Evolutionary conservation across 2,113 vertebrate genomes (phyloP).

Genomic region (Addax nasomaculatus): DNA sequence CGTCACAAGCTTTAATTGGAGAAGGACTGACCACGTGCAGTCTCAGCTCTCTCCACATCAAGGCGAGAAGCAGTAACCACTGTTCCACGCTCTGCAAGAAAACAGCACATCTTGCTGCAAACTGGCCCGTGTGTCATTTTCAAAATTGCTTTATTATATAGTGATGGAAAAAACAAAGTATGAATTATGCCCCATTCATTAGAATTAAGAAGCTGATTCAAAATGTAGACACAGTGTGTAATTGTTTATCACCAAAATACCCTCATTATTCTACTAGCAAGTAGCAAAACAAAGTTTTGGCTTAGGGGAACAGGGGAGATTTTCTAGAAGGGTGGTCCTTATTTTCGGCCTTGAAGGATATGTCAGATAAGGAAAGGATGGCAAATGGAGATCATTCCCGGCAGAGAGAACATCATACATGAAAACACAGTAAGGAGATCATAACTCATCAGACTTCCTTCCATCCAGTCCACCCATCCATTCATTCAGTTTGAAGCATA

Average conservation of each 20-base stretch:
- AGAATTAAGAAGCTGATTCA: slow-evolving; percentile 11
- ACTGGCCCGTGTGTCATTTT: not conserved
- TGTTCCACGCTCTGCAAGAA: slow-evolving; percentile 41
- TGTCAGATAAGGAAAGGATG: not conserved
- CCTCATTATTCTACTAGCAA: not conserved
- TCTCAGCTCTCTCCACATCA: slow-evolving; percentile 46
- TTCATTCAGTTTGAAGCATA: not conserved
- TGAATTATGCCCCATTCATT: not conserved
- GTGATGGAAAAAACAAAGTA: not conserved
- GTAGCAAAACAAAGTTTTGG: not conserved
- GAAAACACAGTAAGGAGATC: not conserved
- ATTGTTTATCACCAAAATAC: not conserved
- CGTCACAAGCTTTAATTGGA: slow-evolving; percentile 58
- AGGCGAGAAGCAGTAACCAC: slow-evolving; percentile 33
- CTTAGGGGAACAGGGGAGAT: not conserved
- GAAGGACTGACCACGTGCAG: slow-evolving; percentile 53
- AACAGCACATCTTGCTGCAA: not conserved
- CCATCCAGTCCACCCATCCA: not conserved
- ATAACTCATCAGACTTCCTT: not conserved
- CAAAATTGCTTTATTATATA: not conserved
- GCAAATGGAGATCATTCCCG: not conserved
- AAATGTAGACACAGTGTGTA: not conserved
- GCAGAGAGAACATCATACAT: not conserved
- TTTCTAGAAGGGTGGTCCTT: not conserved
- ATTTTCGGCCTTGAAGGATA: not conserved